Evolutionary conservation across 64 coral and sea anemone genomes (phyloP), one percentile per base, ranked within the genome.

Genomic region (Montipora sp.): DNA sequence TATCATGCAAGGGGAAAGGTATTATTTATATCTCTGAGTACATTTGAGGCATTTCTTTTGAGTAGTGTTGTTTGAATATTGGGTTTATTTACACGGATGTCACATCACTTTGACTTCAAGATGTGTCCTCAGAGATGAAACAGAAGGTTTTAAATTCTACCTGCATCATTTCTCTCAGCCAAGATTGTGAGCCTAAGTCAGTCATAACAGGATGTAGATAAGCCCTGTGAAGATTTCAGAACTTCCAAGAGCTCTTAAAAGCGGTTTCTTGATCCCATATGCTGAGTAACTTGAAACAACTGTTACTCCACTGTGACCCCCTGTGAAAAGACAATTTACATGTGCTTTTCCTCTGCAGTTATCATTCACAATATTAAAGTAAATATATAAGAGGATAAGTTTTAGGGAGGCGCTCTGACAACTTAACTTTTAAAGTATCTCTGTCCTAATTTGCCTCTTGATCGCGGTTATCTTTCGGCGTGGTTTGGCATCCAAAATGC

Each of bases 261-360:
- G 82, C n/a, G 82, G 65, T 85, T 85, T 85, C 46, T 85, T 85
- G 82, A 90, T 81, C 93, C 93, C 93, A 94, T 94, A 94, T 94
- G 93, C 93, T 89, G 20, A 90, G 93, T 94, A 94, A 94, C 93
- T 94, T 94, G 93, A 94, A 94, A 94, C 93, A 94, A 94, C 93
- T 94, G 93, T 94, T 88, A 94, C 89, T 89, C 77, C 87, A 94
- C 93, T 94, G 81, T 94, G 93, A 94, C 93, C 93, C 57, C 65
- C 87, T 94, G 87, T 75, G 79, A 89, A 94, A 88, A 94, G 93
- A 94, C 89, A 89, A 88, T 94, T 89, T 88, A 77, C 93, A 94
- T 90, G 93, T 94, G 59, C 87, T 73, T 80, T 69, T 90, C 51
- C 80, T 90, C 80, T 75, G 18, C 46, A 85, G 66, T 85, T 85